Evolutionary conservation across 2,797 vertebrate species (phyloP).

Genomic region (Passerculus sandwichensis): DNA sequence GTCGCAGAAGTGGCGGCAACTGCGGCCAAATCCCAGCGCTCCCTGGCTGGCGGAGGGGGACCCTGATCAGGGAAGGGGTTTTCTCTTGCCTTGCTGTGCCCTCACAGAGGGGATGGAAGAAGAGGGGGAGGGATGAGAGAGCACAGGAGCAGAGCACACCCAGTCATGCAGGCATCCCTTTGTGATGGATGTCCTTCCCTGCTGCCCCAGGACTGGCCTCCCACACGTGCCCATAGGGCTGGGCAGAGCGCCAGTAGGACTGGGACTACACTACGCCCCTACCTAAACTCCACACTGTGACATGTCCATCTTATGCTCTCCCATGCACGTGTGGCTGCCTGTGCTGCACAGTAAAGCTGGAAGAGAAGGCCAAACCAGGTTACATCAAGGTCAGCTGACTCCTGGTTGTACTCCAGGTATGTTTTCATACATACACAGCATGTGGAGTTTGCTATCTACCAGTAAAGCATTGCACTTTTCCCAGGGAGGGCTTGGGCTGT

Average conservation of each 20-base stretch:
- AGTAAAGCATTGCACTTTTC: slow-evolving; percentile 23
- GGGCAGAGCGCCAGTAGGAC: neutral
- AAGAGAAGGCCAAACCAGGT: neutral
- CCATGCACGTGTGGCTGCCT: rapidly evolving
- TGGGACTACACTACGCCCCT: rapidly evolving
- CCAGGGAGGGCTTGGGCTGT: neutral
- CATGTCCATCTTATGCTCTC: rapidly evolving
- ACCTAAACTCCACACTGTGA: rapidly evolving
- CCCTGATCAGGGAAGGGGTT: neutral
- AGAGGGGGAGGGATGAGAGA: neutral
- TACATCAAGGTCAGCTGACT: neutral
- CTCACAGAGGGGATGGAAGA: neutral
- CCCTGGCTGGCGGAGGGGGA: neutral
- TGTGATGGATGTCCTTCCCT: neutral
- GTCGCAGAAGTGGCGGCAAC: neutral
- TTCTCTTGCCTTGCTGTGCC: neutral
- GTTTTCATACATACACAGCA: rapidly evolving
- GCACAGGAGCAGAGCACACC: rapidly evolving
- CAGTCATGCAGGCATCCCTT: too few relatives aligned
- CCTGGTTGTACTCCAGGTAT: rapidly evolving
- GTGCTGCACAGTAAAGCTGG: neutral
- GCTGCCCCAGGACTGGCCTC: neutral
- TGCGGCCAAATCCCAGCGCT: neutral
- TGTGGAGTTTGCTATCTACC: neutral
- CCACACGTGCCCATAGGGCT: rapidly evolving